Evolutionary conservation across 2,797 vertebrate species (phyloP).

Genomic region (Uromys caudimaculatus): DNA sequence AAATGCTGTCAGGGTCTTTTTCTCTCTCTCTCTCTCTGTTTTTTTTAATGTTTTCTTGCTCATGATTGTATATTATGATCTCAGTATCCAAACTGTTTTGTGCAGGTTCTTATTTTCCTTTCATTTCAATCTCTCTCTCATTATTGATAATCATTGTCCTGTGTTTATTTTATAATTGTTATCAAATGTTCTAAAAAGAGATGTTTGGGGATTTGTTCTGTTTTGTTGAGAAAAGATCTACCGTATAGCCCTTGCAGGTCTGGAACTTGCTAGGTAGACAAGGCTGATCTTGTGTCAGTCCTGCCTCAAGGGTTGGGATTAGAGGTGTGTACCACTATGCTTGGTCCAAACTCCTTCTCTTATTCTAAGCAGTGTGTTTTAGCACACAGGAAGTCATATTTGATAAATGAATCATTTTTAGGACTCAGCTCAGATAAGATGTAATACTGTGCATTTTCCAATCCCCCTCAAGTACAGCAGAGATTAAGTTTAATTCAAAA

Average conservation of each 20-base stretch:
- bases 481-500: conserved; percentile 37
- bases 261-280: not conserved
- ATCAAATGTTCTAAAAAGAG: not conserved
- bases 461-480: not conserved
- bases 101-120: not conserved
- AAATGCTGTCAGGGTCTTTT: not conserved
- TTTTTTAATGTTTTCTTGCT: not conserved
- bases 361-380: not conserved
- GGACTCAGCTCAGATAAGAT: not conserved
- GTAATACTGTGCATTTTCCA: not conserved
- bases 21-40: too few species aligned
- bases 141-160: not conserved
- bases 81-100: not conserved
- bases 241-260: not conserved
- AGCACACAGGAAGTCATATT: not conserved
- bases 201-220: not conserved
- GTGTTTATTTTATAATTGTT: not conserved
- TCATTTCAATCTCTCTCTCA: not conserved
- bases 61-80: not conserved
- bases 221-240: not conserved
- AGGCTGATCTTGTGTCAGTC: not conserved
- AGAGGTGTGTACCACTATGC: not conserved
- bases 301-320: not conserved
- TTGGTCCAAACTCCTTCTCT: not conserved
- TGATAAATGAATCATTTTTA: not conserved